phyloP scores from a whole-genome alignment of 2,113 vertebrate species.

The Bubo bubo region DNA sequence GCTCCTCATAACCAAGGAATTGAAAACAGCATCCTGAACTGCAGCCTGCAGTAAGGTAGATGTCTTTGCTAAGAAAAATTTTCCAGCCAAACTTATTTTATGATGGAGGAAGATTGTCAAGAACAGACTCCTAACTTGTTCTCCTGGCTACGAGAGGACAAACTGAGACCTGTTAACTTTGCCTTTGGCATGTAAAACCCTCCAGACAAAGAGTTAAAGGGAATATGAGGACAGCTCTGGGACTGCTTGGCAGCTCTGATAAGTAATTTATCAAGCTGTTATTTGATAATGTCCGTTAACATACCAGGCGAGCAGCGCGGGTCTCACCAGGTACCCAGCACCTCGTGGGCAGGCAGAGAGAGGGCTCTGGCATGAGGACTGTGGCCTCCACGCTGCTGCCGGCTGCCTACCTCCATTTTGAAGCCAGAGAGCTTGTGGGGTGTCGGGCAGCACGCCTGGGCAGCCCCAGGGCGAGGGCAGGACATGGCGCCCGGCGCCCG shows the following conservation, averaged over 20 bases:
- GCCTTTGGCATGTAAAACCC: neutral
- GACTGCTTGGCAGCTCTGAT: neutral
- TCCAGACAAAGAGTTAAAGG: neutral
- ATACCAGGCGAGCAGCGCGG: rapidly evolving
- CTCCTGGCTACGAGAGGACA: neutral
- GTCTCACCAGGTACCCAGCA: neutral
- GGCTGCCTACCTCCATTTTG: neutral
- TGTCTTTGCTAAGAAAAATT: neutral
- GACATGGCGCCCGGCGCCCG: rapidly evolving
- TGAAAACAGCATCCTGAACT: neutral
- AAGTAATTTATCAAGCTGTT: neutral
- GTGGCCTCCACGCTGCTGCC: rapidly evolving
- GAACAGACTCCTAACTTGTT: neutral
- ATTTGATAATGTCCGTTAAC: neutral
- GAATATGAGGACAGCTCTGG: neutral
- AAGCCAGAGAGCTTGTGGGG: neutral
- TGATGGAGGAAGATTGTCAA: neutral
- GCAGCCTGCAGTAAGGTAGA: neutral
- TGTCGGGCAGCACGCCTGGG: neutral
- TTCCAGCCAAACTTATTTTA: neutral
- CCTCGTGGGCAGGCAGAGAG: neutral
- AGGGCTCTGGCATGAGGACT: neutral
- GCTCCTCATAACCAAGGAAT: neutral
- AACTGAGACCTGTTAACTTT: neutral
- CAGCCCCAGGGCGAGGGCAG: neutral